Percentiles rank a stretch among this genome's conserved stretches.
phyloP scores from a whole-genome alignment of 2,113 vertebrate genomes.

The Apteryx mantelli region DNA sequence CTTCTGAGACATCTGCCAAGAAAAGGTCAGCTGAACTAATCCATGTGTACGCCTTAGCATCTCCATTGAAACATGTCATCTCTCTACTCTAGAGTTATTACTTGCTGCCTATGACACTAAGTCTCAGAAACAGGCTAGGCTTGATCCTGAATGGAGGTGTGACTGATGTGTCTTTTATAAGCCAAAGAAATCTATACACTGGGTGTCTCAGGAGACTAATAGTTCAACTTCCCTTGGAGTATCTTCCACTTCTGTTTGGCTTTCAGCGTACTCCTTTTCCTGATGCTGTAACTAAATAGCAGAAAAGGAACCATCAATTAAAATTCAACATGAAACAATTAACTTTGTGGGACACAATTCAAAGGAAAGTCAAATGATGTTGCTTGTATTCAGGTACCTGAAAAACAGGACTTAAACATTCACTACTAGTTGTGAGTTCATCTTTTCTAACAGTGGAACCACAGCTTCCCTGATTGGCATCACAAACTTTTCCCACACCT shows the following conservation, averaged over 20 bases:
- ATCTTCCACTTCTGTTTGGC: constrained; percentile 18
- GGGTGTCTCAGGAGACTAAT: constrained; percentile 9
- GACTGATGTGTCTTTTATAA: constrained; percentile 56
- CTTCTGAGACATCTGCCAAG: neutral
- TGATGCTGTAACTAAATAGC: neutral
- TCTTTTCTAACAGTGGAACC: neutral
- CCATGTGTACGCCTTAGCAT: neutral
- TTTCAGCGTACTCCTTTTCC: constrained; percentile 16
- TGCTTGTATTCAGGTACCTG: neutral
- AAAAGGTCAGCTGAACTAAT: constrained; percentile 32
- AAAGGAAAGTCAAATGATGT: constrained; percentile 40
- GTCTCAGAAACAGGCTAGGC: constrained; percentile 20
- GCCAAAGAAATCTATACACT: constrained; percentile 31
- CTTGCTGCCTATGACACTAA: constrained; percentile 44
- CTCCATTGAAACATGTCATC: constrained; percentile 15
- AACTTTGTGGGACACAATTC: constrained; percentile 36
- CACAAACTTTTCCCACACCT: neutral
- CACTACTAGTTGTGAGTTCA: neutral
- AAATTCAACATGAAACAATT: constrained; percentile 29
- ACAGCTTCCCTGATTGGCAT: neutral
- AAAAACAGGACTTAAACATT: constrained; percentile 4
- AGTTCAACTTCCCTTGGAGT: neutral
- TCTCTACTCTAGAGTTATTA: constrained; percentile 13
- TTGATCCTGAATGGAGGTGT: constrained; percentile 26
- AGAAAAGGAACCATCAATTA: constrained; percentile 40